Evolutionary conservation across 2,888 invertebrate species (phyloP), one percentile per base, ranked within the genome.

Genomic region (Pseudoips prasinana): DNA sequence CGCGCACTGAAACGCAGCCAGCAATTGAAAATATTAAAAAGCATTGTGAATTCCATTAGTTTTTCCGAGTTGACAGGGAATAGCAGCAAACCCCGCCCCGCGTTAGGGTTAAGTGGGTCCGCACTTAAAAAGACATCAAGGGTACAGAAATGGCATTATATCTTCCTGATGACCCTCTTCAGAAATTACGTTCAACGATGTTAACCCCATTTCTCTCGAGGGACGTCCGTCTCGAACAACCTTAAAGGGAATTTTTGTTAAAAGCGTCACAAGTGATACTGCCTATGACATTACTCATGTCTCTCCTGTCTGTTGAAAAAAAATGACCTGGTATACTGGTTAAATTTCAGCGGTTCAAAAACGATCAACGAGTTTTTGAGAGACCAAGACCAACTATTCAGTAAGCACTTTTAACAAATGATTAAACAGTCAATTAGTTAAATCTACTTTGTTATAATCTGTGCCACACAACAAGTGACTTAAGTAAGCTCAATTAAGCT

Each of bases 71-170:
- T 70, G 67, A 66, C 64, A 66, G 59, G 57, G 62, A 66, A 71
- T 61, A 64, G 56, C 60, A 53, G 56, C 50, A 55, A 58, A 63
- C 62, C 55, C 68, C 60, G 57, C 68, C 69, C 64, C 67, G 66
- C 69, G 73, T 76, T 77, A 72, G 78, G 84, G 81, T 79, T 82
- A 84, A 85, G 83, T 81, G 80, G 81, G 80, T 69, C 74, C 74
- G 81, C 81, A 86, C 85, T 87, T 85, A 86, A 85, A 87, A 86
- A 85, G 76, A 85, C 87, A 87, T 87, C 86, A 87, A 81, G 85
- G 82, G 76, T 74, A 79, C 75, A 84, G 80, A 82, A 82, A 84
- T 79, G 73, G 82, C 77, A 81, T 85, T 86, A 86, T 85, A 83
- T 82, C 80, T 81, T 83, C 73, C 76, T 84, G 84, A 84, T 84